phyloP scores from a whole-genome alignment of 2,888 invertebrate species.

The Eupithecia dodoneata region DNA sequence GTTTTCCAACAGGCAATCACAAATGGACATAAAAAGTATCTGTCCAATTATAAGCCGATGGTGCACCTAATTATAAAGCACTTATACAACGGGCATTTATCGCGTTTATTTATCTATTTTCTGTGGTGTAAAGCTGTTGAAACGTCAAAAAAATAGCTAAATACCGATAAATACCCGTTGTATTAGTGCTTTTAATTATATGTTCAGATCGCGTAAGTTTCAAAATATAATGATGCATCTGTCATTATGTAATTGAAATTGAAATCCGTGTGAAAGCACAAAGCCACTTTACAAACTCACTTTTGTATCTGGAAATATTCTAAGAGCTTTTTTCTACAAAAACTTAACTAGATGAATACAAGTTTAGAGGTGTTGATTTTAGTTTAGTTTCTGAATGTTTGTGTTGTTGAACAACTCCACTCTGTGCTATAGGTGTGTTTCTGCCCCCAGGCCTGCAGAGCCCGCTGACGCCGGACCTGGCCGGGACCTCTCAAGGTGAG shows the following conservation, averaged over 20 bases:
- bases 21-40: neutral
- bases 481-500: conserved; percentile 95
- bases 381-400: conserved; percentile 9
- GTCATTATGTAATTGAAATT: neutral
- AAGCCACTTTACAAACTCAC: neutral
- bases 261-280: neutral
- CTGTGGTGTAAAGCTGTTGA: no score
- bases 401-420: conserved; percentile 39
- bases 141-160: no score
- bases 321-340: neutral
- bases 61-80: neutral
- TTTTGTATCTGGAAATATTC: neutral
- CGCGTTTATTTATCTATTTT: no score
- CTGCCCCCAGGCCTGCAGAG: conserved; percentile 84
- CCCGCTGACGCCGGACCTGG: conserved; percentile 87
- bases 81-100: no score
- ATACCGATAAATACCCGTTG: no score
- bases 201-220: no score
- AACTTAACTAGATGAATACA: neutral
- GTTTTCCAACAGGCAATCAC: neutral
- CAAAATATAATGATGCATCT: no score
- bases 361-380: neutral
- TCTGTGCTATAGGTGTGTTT: conserved; percentile 51
- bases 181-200: no score
- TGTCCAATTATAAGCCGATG: neutral